These are phyloP conservation scores for Percina caprodes DNA, from an alignment of 2,113 vertebrate species.

Conservation along the genomic window DNA sequence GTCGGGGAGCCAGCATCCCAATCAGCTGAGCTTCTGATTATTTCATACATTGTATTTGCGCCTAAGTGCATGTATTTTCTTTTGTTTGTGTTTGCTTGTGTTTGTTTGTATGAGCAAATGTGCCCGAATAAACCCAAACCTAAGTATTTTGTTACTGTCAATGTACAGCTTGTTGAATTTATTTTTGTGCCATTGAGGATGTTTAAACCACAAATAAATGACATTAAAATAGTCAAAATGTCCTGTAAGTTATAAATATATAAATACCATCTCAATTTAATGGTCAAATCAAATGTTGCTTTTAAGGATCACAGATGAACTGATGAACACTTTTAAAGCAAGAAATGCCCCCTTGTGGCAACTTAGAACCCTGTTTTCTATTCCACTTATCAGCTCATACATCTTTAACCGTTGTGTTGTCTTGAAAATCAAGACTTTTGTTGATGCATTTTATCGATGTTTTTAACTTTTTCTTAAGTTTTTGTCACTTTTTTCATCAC, in stretches of 20 bases:
- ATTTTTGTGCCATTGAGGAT: not conserved
- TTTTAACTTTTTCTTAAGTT: too few species aligned
- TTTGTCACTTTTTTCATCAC: too few species aligned
- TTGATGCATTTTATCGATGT: too few species aligned
- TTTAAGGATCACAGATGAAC: not conserved
- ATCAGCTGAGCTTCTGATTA: conserved; percentile 31
- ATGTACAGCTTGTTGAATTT: not conserved
- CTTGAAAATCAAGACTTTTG: too few species aligned
- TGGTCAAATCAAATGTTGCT: not conserved
- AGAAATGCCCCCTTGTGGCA: conserved; percentile 51
- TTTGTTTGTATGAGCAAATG: not conserved
- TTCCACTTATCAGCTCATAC: not conserved
- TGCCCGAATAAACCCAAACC: not conserved
- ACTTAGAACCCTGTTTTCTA: not conserved
- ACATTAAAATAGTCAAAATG: not conserved
- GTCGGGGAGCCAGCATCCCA: conserved; percentile 22
- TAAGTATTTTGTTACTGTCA: not conserved
- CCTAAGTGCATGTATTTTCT: conserved; percentile 8
- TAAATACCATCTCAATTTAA: not conserved
- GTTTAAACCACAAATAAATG: not conserved
- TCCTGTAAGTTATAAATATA: not conserved
- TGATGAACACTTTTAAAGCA: not conserved
- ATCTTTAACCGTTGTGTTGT: too few species aligned
- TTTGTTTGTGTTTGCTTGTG: not conserved
- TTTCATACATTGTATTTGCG: conserved; percentile 12